Evolutionary conservation across 2,888 invertebrate genomes (phyloP), one percentile per base, ranked within the genome.

Genomic region (Tinea trinotella): DNA sequence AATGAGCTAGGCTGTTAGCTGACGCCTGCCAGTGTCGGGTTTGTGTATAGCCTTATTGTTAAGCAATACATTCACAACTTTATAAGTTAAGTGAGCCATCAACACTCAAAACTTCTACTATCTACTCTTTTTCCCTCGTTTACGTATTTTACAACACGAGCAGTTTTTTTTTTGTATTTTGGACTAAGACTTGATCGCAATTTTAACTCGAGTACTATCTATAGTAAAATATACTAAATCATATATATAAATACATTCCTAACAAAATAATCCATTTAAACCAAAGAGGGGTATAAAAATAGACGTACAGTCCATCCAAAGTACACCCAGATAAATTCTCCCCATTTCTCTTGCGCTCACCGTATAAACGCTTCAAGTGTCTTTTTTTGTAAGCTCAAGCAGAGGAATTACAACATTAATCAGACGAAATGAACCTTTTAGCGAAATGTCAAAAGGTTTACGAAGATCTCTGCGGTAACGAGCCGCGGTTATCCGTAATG

Each of bases 341-440:
- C 66, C 63, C 74, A 81, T 80, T 81, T 78, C 73, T 78, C 77
- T 71, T 66, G 60, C 65, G 67, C 22, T 3, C 22, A 3, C 22
- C 22, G 22, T 22, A 7, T 76, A 76, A 76, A 75, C 67, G 73
- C 62, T 74, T 65, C 64, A 67, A 71, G 70, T 70, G 70, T 74
- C 70, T 73, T 71, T 74, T 77, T 76, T 78, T 71, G 71, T 74
- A 67, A 67, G 66, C 67, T 61, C 68, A 66, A 70, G 71, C 68
- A 64, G 71, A 75, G 68, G 74, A 78, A 81, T 82, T 79, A 76
- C 75, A 66, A 66, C 76, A 83, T 80, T 78, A 77, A 77, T 83
- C 81, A 80, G 69, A 62, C 63, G 66, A 80, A 80, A 83, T 80
- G 74, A 79, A 79, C 76, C 76, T 81, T 79, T 82, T 79, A 80